Evolutionary conservation across 2,888 invertebrate species (phyloP), one percentile per base, ranked within the genome.

Genomic region (Drosophila anomelani): DNA sequence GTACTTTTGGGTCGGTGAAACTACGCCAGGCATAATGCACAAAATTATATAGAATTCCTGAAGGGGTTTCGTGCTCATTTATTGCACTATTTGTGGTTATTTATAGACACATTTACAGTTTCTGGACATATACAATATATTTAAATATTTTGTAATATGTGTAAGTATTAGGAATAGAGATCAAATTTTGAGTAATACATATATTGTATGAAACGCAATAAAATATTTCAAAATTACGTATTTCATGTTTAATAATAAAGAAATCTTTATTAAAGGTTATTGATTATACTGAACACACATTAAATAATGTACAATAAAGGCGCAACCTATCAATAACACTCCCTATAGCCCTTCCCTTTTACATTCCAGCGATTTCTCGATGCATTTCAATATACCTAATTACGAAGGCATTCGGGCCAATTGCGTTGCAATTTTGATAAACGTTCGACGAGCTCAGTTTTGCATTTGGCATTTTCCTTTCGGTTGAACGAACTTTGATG

Each of bases 401-500:
- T 58, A 57, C 29, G 6, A 15, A 57, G 68, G 71, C 39, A 68
- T 71, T 71, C 58, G 26, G 46, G 29, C 26, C 59, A 49, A 71
- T 34, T 34, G 17, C 3, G 20, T 32, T 41, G 70, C 70, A 67
- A 67, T 68, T 68, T 68, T 41, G 68, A 57, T 68, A 68, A 68
- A 68, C 72, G 73, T 38, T 69, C 32, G 58, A 38, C 43, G 32
- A 20, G 34, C 10, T 32, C 12, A 47, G 17, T 12, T 58, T 23
- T 23, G 68, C 68, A 71, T 49, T 68, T 58, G 49, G 49, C 29
- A 43, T 26, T 58, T 68, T 63, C 39, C 17, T 66, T 15, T 15
- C 26, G 73, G 84, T 89, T 89, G 81, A 85, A 89, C 49, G 85
- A 89, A 85, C 89, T 73, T 44, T 55, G 70, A 49, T 77, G 75